phyloP scores from a whole-genome alignment of 1,140 invertebrate species.

The Ruditapes philippinarum region DNA sequence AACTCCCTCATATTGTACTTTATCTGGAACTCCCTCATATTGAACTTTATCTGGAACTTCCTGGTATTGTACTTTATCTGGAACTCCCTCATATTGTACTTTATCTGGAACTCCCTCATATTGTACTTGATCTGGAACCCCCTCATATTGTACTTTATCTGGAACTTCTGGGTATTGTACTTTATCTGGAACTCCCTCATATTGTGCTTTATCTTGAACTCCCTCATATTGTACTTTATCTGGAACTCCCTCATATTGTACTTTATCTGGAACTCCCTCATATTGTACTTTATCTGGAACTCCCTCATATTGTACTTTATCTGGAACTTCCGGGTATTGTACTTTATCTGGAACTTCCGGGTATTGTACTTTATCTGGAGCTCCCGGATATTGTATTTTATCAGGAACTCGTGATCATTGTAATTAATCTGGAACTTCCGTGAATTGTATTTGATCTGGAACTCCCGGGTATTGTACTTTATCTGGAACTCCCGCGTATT shows the following conservation, averaged over 20 bases:
- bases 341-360: too few species aligned
- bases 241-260: background rate
- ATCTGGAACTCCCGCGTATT: too few species aligned
- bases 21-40: background rate
- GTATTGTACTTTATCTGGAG: too few species aligned
- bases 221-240: background rate
- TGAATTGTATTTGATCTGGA: too few species aligned
- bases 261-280: background rate
- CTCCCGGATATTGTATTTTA: too few species aligned
- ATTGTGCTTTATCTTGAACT: background rate
- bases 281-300: background rate
- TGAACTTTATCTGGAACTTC: too few species aligned
- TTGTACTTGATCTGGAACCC: background rate
- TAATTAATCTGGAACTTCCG: too few species aligned
- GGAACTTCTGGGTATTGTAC: background rate
- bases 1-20: background rate
- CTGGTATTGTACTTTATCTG: background rate
- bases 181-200: background rate
- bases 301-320: background rate
- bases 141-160: background rate
- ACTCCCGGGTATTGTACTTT: too few species aligned
- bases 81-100: background rate
- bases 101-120: background rate
- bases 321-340: too few species aligned
- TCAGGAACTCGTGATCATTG: too few species aligned